Percentiles rank a stretch among this genome's conserved stretches.
Evolutionary conservation across 2,888 invertebrate species (phyloP).

Genomic region (Epinotia demarniana): DNA sequence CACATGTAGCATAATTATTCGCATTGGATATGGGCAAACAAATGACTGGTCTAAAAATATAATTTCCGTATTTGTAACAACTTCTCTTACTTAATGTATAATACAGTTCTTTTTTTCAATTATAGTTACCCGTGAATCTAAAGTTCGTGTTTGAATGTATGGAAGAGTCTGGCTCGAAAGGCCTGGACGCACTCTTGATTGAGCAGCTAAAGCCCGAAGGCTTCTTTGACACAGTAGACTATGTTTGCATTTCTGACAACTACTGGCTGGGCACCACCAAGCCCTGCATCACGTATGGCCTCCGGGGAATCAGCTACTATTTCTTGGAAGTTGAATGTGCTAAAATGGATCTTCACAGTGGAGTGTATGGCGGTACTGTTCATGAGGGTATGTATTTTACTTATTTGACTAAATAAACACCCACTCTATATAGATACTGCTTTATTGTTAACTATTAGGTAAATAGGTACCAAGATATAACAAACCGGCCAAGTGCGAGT

Average conservation of each 20-base stretch:
- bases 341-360: slow-evolving; percentile 97
- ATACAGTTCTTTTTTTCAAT: slow-evolving; percentile 37
- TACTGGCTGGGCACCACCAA: slow-evolving; percentile 99
- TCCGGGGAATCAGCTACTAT: slow-evolving; percentile 97
- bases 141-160: slow-evolving; percentile 99
- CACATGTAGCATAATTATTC: too few species aligned
- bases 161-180: slow-evolving; percentile 99
- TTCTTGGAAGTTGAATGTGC: slow-evolving; percentile 95
- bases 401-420: not conserved
- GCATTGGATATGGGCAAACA: too few species aligned
- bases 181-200: slow-evolving; percentile 93
- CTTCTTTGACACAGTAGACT: slow-evolving; percentile 94
- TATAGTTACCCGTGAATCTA: slow-evolving; percentile 88
- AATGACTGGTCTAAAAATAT: too few species aligned
- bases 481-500: too few species aligned
- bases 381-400: slow-evolving; percentile 81
- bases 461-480: too few species aligned
- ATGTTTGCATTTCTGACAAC: slow-evolving; percentile 99
- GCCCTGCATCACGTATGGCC: slow-evolving; percentile 98
- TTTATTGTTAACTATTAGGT: not conserved
- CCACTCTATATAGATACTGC: not conserved
- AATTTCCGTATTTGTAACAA: too few species aligned
- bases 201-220: slow-evolving; percentile 84
- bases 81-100: not conserved
- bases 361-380: slow-evolving; percentile 97